phyloP scores from a whole-genome alignment of 2,113 vertebrate species.

The Trichechus manatus region DNA sequence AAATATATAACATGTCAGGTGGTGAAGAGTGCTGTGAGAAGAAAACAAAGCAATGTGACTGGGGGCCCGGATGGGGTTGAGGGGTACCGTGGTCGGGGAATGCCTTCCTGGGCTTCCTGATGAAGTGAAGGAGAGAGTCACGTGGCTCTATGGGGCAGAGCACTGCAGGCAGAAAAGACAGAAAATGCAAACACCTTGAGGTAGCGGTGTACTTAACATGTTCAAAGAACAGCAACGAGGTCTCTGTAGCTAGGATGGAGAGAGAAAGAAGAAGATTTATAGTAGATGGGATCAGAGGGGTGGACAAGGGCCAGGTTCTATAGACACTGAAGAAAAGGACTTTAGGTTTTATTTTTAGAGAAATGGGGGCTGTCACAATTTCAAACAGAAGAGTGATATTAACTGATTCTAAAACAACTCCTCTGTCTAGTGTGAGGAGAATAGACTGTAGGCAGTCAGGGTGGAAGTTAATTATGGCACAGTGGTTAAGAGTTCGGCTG shows the following conservation, averaged over 20 bases:
- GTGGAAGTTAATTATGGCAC: background rate
- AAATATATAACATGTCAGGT: background rate
- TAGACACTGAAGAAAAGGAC: background rate
- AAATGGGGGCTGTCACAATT: background rate
- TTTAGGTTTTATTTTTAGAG: background rate
- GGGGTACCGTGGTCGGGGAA: background rate
- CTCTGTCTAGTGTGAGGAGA: background rate
- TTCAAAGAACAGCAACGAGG: background rate
- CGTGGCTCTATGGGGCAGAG: background rate
- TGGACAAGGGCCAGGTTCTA: background rate
- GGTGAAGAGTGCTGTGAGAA: background rate
- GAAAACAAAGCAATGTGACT: background rate
- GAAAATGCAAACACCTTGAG: no score
- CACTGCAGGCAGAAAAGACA: background rate
- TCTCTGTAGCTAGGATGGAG: background rate
- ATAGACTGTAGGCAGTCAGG: background rate
- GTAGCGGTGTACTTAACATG: background rate
- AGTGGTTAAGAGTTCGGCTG: no score
- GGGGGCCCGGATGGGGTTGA: no score
- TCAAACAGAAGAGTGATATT: background rate
- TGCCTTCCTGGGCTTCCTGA: background rate
- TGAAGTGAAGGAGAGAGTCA: background rate
- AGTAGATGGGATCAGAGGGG: background rate
- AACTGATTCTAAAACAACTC: background rate
- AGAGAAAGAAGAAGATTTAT: background rate